Base-by-base conservation (phyloP, 37 sponge, comb jelly and placozoan genomes). In the Beroe forskalii region DNA sequence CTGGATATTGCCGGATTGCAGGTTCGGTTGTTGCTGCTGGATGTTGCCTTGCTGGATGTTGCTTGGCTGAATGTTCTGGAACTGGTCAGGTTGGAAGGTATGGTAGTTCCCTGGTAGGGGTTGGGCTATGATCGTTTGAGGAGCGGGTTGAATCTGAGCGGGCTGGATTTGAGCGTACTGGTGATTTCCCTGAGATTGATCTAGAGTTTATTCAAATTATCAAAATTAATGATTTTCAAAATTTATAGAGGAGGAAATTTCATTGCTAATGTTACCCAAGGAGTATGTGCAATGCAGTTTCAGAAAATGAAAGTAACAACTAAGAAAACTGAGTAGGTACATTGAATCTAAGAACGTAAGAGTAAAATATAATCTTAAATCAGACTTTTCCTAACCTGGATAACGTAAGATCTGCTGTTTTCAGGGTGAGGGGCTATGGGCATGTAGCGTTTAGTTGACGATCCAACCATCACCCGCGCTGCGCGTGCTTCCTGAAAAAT, bases 341-440 rank as follows among this genome's bases (percentile, higher is more conserved):
- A n/a, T n/a, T n/a, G n/a, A n/a, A n/a, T n/a, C n/a, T n/a, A n/a
- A n/a, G n/a, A n/a, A n/a, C n/a, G n/a, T n/a, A n/a, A n/a, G n/a
- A n/a, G n/a, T n/a, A n/a, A n/a, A n/a, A n/a, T n/a, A n/a, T n/a
- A n/a, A n/a, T n/a, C n/a, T n/a, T n/a, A n/a, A 48, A 48, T 48
- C 55, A 48, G 12, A 48, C 55, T 17, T 17, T 48, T 12, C 6
- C 12, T 48, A 17, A 48, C 55, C 55, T 48, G 55, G 6, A 48
- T 48, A 6, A 48, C 55, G 12, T 17, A 48, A 6, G 55, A 48
- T 48, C 55, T 48, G 32, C 37, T 69, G 55, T 22, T 44, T 23
- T 23, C 55, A 22, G 86, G 86, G 44, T 32, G 38, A 41, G 86
- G 86, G 42, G 86, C 86, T 80, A 80, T 80, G 2, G 86, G 44